A percentile compares a stretch with the other conserved stretches of the same genome.
phyloP scores from a whole-genome alignment of 2,888 invertebrate genomes.

The Noctua janthina region DNA sequence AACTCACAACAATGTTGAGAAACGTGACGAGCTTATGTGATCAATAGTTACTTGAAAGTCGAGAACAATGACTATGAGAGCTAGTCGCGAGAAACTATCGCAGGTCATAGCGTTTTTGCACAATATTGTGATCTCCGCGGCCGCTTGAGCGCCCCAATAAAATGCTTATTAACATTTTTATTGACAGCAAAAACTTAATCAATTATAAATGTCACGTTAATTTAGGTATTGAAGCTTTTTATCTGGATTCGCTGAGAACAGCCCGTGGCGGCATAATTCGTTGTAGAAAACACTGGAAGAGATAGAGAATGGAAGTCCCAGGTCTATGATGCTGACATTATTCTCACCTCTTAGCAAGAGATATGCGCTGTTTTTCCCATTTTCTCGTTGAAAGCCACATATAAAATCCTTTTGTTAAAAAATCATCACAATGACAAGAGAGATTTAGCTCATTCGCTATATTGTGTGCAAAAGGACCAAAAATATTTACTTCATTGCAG shows the following conservation, averaged over 20 bases:
- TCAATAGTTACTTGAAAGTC: conserved; percentile 85
- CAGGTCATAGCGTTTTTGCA: conserved; percentile 78
- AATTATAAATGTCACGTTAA: conserved; percentile 60
- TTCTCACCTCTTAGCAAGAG: neutral
- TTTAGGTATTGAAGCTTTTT: conserved; percentile 54
- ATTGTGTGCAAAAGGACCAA: conserved; percentile 50
- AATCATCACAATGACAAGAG: conserved; percentile 35
- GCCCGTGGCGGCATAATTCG: conserved; percentile 1
- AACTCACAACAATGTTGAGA: conserved; percentile 87
- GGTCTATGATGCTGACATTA: conserved; percentile 1
- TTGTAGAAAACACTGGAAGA: neutral
- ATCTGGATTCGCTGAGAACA: conserved; percentile 16
- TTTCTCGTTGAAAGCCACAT: neutral
- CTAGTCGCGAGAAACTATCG: conserved; percentile 80
- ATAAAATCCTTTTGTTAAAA: conserved; percentile 24
- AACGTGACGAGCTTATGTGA: conserved; percentile 77
- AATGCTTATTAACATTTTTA: conserved; percentile 61
- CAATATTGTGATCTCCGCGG: conserved; percentile 69
- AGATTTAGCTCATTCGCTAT: conserved; percentile 45
- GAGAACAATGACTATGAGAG: conserved; percentile 86
- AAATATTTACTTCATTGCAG: conserved; percentile 45
- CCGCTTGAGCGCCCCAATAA: conserved; percentile 59
- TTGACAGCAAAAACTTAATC: conserved; percentile 52
- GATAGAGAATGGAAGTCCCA: conserved; percentile 23
- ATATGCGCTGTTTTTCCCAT: neutral